These are phyloP conservation scores for Tuta absoluta DNA, from an alignment of 2,888 invertebrate genomes.

Conservation along the genomic window DNA sequence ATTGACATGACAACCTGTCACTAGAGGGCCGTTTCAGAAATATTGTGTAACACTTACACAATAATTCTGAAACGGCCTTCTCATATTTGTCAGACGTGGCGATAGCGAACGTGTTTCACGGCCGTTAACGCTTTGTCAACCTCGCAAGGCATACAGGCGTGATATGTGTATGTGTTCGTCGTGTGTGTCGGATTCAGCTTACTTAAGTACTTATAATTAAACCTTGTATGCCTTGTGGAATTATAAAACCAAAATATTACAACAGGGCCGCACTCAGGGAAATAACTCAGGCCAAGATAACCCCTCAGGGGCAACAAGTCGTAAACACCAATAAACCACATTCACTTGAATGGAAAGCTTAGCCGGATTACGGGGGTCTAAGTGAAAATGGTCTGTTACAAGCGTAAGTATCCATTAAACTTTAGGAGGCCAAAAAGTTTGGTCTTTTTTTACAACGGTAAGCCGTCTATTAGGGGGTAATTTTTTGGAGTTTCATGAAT, in stretches of 20 bases:
- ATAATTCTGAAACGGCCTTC: no score
- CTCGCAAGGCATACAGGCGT: no score
- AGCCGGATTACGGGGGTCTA: background rate
- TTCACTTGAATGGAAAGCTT: conserved; percentile 13
- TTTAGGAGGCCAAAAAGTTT: conserved; percentile 1
- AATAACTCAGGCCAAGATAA: background rate
- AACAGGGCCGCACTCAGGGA: background rate
- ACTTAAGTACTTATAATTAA: no score
- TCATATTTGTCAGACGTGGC: no score
- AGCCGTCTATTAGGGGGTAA: background rate
- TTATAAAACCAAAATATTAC: background rate
- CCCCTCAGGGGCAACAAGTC: background rate
- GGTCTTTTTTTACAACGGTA: background rate
- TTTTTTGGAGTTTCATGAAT: background rate
- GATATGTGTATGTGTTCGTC: no score
- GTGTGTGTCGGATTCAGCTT: no score
- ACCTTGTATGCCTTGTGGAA: no score
- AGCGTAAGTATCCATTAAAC: conserved; percentile 7
- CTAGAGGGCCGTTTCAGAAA: no score
- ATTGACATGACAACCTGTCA: no score
- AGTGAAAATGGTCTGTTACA: conserved; percentile 4
- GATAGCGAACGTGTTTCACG: no score
- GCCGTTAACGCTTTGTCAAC: no score
- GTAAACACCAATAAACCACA: conserved; percentile 13
- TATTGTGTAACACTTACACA: no score